phyloP scores from a whole-genome alignment of 2,888 invertebrate genomes.

The Euzophera pinguis region DNA sequence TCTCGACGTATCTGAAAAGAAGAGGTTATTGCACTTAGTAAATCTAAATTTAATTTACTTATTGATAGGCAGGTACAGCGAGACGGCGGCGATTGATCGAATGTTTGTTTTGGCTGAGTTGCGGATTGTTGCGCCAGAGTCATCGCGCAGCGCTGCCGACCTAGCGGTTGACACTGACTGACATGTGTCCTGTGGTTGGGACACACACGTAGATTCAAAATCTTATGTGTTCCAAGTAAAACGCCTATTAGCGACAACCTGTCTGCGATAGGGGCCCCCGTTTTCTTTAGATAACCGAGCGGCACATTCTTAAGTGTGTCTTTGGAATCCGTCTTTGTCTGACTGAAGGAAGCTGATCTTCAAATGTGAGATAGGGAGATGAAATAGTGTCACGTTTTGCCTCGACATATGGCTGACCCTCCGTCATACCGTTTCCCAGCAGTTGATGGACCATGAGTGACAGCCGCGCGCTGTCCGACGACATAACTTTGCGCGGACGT shows the following conservation, averaged over 20 bases:
- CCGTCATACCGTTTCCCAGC: slow-evolving; percentile 73
- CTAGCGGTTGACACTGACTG: slow-evolving; percentile 56
- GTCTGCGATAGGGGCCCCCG: slow-evolving; percentile 64
- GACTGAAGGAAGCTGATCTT: slow-evolving; percentile 51
- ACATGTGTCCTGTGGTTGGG: slow-evolving; percentile 59
- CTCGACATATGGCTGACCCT: slow-evolving; percentile 74
- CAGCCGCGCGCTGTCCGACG: slow-evolving; percentile 57
- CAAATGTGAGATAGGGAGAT: slow-evolving; percentile 66
- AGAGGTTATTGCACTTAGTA: slow-evolving; percentile 62
- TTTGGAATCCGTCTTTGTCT: slow-evolving; percentile 68
- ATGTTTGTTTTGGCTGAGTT: slow-evolving; percentile 64
- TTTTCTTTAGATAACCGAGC: slow-evolving; percentile 62
- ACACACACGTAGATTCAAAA: slow-evolving; percentile 71
- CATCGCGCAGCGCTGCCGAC: slow-evolving; percentile 49
- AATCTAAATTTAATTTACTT: slow-evolving; percentile 61
- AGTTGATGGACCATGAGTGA: slow-evolving; percentile 80
- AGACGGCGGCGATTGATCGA: slow-evolving; percentile 44
- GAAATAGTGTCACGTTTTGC: slow-evolving; percentile 67
- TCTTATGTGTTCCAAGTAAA: slow-evolving; percentile 65
- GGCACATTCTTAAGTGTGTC: slow-evolving; percentile 56
- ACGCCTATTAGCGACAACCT: slow-evolving; percentile 77
- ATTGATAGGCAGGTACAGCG: slow-evolving; percentile 46
- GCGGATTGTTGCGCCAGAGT: slow-evolving; percentile 49
- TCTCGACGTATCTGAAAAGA: slow-evolving; percentile 73
- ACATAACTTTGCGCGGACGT: slow-evolving; percentile 73